Evolutionary conservation across 2,797 vertebrate species (phyloP), one percentile per base, ranked within the genome.

Genomic region (Melanotaenia nigrans): DNA sequence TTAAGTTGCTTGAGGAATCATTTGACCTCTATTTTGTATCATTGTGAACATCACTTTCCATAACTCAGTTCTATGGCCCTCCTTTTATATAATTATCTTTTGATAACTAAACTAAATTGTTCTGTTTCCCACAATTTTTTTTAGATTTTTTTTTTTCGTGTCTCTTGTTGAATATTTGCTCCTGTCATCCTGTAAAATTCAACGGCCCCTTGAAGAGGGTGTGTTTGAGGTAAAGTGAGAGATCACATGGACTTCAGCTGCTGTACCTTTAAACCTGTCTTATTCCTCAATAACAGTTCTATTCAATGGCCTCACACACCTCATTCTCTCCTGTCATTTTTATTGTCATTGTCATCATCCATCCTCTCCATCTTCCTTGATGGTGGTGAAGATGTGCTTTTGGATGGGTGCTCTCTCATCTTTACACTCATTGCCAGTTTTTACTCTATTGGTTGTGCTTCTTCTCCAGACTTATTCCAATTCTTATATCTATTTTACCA

Each of bases 281-380:
- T 75, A 70, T 84, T 36, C 35, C 77, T 86, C 77, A 79, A 71
- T 84, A 81, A 75, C 65, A 75, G 28, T 66, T 71, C 68, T 33
- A 7, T 2, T 33, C 32, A 7, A 33, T 33, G 32, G 32, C 32
- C 32, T 33, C 32, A 33, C 32, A 8, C 32, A 33, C 68, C 38
- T 76, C 38, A 9, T 75, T 65, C 55, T 61, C 69, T 77, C 62
- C 51, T 77, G 77, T 81, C 67, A 33, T 84, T 83, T 79, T 74
- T 38, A 77, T 61, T 65, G 64, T 63, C 75, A 8, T 33, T 33
- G 65, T 73, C 73, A 65, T 82, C 58, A 25, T 36, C 67, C 38
- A 51, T 78, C 62, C 71, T 25, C 8, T 9, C 35, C 35, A 40
- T 65, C 33, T 65, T 25, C 36, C 18, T 16, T 28, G 24, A 36